Evolutionary conservation across 2,113 vertebrate species (phyloP), one percentile per base, ranked within the genome.

Genomic region (Rhea pennata): DNA sequence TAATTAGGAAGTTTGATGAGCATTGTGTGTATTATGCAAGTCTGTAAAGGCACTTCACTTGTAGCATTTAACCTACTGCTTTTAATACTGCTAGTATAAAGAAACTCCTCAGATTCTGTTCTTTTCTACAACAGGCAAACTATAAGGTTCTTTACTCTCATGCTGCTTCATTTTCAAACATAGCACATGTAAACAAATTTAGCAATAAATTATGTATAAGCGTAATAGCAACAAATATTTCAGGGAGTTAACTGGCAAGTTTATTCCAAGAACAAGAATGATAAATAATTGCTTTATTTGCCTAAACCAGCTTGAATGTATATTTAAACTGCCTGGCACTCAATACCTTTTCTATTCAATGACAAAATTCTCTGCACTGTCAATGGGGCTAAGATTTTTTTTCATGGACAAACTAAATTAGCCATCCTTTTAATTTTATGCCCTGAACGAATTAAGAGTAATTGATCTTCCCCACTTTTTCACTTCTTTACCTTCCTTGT

Each of bases 131-230:
- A 86, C 53, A 50, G 79, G 79, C 50, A 95, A 91, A 93, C 87
- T 88, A 65, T 95, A 93, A 93, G 74, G 66, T 92, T 95, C 91
- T 76, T 78, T 76, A 61, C 79, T 91, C 33, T 92, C 94, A 85
- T 91, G 90, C 90, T 97, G 94, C 92, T 97, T 95, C 90, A 84
- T 87, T 96, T 96, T 92, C 80, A 94, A 96, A 93, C 92, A 92
- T 21, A 86, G 93, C 61, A 69, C 77, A 85, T 85, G 92, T 92
- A 94, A 96, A 96, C 91, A 94, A 95, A 92, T 94, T 93, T 93
- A 87, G 67, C 50, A 94, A 96, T 97, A 97, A 97, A 97, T 95
- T 97, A 97, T 93, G 88, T 77, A 96, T 65, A 92, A 89, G 59
- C 80, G 70, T 78, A 95, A 90, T 81, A 84, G 76, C 75, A 94